These are phyloP conservation scores for Nymphicus hollandicus DNA, from an alignment of 2,113 vertebrate genomes.

Conservation along the genomic window DNA sequence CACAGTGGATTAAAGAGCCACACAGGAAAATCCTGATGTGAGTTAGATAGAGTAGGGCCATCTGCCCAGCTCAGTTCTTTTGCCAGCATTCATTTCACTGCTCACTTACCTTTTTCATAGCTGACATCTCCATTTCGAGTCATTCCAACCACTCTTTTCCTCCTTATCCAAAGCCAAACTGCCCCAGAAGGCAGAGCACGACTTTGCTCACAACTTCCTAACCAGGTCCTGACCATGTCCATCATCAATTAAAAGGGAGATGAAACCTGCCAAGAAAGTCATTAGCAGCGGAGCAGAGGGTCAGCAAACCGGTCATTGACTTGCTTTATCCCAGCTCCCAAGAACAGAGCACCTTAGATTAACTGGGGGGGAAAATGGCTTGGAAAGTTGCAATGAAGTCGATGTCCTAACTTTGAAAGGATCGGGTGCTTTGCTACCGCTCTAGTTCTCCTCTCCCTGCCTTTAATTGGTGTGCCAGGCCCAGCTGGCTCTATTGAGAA, in stretches of 20 bases:
- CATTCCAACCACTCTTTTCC: neutral
- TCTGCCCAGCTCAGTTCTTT: neutral
- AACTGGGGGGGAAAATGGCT: neutral
- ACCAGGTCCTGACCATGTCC: neutral
- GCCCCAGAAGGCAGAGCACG: neutral
- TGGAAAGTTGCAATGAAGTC: conserved; percentile 36
- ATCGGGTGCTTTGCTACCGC: neutral
- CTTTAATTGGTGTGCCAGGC: conserved; percentile 14
- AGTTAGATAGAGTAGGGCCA: neutral
- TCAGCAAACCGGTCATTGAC: conserved; percentile 10
- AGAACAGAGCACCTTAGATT: conserved; percentile 17
- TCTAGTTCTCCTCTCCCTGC: neutral
- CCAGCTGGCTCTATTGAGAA: neutral
- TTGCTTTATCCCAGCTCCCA: neutral
- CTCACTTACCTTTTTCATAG: neutral
- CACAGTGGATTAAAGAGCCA: neutral
- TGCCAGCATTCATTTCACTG: neutral
- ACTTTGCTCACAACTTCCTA: neutral
- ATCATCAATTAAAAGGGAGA: neutral
- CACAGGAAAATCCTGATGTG: neutral
- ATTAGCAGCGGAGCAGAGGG: conserved; percentile 21
- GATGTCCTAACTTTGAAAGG: conserved; percentile 4
- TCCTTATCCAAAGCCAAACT: neutral
- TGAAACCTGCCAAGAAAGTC: neutral
- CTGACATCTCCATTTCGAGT: neutral